Conservation (phyloP, 2,888 invertebrate genomes). For the Cyclophora punctaria region DNA sequence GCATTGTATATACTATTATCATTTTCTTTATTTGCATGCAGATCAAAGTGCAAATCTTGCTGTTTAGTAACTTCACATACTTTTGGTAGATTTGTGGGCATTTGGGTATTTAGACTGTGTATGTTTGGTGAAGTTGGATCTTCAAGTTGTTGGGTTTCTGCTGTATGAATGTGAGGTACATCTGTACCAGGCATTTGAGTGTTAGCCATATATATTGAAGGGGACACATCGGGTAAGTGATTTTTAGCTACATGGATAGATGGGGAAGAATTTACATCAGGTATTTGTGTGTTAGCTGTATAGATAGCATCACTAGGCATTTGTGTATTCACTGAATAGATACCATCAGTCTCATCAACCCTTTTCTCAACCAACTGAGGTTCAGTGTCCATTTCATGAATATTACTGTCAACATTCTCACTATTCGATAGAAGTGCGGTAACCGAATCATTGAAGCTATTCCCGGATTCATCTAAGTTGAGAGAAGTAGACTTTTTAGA, state of each 20-base stretch:
- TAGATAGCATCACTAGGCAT: constrained; percentile 14
- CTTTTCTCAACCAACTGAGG: constrained; percentile 18
- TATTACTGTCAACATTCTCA: constrained; percentile 19
- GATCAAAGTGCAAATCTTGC: constrained; percentile 40
- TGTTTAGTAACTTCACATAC: constrained; percentile 40
- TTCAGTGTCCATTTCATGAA: constrained; percentile 49
- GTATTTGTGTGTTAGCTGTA: constrained; percentile 10
- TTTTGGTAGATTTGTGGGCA: constrained; percentile 27
- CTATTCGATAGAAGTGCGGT: constrained; percentile 19
- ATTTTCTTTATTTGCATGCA: constrained; percentile 41
- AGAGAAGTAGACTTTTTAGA: constrained; percentile 48
- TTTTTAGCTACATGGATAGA: constrained; percentile 13
- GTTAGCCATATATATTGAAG: neutral
- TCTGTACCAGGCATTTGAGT: constrained; percentile 7
- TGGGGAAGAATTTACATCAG: constrained; percentile 1
- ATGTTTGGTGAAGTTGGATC: constrained; percentile 4
- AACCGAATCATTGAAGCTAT: constrained; percentile 30
- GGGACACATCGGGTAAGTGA: constrained; percentile 7
- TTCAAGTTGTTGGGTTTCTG: constrained; percentile 13
- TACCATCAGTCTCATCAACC: constrained; percentile 32
- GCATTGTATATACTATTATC: constrained; percentile 33
- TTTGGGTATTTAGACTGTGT: constrained; percentile 10
- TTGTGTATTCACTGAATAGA: constrained; percentile 41
- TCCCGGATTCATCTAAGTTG: constrained; percentile 34
- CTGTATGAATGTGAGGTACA: constrained; percentile 7